Base-by-base conservation (phyloP, 2,113 vertebrate species). In the Sprattus sprattus region DNA sequence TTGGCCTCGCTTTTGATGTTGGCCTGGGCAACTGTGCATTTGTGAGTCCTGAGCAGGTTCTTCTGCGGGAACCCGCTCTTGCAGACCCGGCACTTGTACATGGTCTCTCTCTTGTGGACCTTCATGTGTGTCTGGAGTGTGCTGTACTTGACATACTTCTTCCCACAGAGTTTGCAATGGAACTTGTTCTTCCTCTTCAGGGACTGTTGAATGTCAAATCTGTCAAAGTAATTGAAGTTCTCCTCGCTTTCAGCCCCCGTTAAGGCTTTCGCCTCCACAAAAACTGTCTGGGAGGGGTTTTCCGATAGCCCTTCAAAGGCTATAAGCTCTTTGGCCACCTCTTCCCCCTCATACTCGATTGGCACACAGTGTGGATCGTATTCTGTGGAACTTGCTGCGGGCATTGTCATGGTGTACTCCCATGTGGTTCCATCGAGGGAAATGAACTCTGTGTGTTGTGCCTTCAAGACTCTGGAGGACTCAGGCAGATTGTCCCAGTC, bases 81-180 rank as follows among this genome's bases (percentile, higher is more conserved):
- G 85, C 93, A 95, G 44, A 90, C 87, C 67, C 46, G 86, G 84
- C 93, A 94, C 45, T 84, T 89, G 86, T 90, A 91, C 3, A 86
- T 86, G 28, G 83, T 81, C 10, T 84, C 81, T 44, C 83, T 84
- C 20, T 91, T 91, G 86, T 94, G 94, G 25, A 83, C 89, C 84
- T 90, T 94, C 90, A 91, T 92, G 89, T 95, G 94, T 2, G 82
- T 81, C 4, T 92, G 92, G 0, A 95, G 86, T 13, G 90, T 90
- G n/a, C 89, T 87, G 82, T 92, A 91, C 54, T 92, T 89, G 85
- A 89, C 87, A 81, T 94, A 93, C 6, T 89, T 85, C 81, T 87
- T 90, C 47, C 82, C 86, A 81, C 93, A 93, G 85, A 92, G 87
- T 18, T 82, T 22, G 83, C 93, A 94, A 8, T 86, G 81, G 50